Percentiles rank a stretch among this genome's conserved stretches.
phyloP scores from a whole-genome alignment of 1,140 invertebrate species.

The Chlorops oryzae region DNA sequence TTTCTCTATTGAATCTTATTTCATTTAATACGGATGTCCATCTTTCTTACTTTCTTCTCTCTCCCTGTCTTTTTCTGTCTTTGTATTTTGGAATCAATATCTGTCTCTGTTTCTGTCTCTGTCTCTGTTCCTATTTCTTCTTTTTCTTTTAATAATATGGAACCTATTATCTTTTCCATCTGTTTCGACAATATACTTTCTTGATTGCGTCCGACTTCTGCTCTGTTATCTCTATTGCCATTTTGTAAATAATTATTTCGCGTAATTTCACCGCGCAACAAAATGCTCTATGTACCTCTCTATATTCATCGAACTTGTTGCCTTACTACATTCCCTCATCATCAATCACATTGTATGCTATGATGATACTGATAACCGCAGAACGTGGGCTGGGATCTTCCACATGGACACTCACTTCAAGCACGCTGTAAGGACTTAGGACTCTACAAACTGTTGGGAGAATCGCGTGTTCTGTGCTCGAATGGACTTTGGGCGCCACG shows the following conservation, averaged over 20 bases:
- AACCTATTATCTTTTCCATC: not conserved
- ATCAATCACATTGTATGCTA: not conserved
- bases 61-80: not conserved
- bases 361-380: too few species aligned
- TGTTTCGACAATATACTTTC: not conserved
- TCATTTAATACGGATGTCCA: too few species aligned
- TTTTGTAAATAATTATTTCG: not conserved
- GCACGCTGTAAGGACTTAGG: slow-evolving; percentile 72
- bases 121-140: not conserved
- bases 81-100: too few species aligned
- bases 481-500: slow-evolving; percentile 71
- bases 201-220: not conserved
- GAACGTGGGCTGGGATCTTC: slow-evolving; percentile 47
- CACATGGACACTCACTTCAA: slow-evolving; percentile 65
- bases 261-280: too few species aligned
- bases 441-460: slow-evolving; percentile 71
- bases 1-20: too few species aligned
- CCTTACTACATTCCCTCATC: slow-evolving; percentile 1
- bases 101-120: too few species aligned
- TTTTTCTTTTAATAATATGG: not conserved
- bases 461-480: slow-evolving; percentile 62
- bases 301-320: too few species aligned
- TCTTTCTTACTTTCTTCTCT: not conserved
- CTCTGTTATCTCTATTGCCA: not conserved
- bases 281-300: too few species aligned